Base-by-base conservation (phyloP, 2,797 vertebrate genomes). In the Ispidina lecontei region DNA sequence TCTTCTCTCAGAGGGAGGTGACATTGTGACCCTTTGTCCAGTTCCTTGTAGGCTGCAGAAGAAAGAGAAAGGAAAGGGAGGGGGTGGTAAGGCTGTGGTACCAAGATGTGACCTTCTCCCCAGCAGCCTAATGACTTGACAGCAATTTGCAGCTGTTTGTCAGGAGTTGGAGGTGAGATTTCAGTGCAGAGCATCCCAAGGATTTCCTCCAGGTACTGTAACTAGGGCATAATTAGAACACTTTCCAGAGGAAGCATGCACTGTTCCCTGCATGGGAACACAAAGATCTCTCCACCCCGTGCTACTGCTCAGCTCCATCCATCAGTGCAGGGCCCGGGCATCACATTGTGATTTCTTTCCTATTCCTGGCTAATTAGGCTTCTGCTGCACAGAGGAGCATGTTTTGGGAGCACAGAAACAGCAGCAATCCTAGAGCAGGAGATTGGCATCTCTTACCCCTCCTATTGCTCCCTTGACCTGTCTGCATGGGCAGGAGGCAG, bases 151-250 rank as follows among this genome's bases (percentile, higher is more conserved):
- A 87, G 69, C 63, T 84, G 65, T 47, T 90, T 0, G 1, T 92
- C 90, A 95, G 4, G 79, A 84, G 51, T 43, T 76, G 65, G 78
- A 84, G 87, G 78, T 91, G 80, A 91, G 55, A 72, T 10, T 64
- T 86, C 69, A 74, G 25, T 2, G 1, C 41, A 62, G 55, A 91
- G 10, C n/a, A 80, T 67, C 81, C 89, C 60, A 93, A 92, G 54
- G 64, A 58, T 89, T 92, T 94, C 68, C 46, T 91, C 68, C 65
- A 90, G 84, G 65, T 93, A 84, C 13, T 16, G 44, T 62, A 90
- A 96, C 94, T 91, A 89, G 51, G 62, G 12, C 26, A 59, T 74
- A 93, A 94, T 96, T 91, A 83, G 54, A 85, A 46, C 31, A 39
- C 64, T 91, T 91, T 89, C 70, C 49, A 84, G 63, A 84, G 73